These are phyloP conservation scores for Rhyzopertha dominica DNA, from an alignment of 1,140 invertebrate species.

Conservation along the genomic window DNA sequence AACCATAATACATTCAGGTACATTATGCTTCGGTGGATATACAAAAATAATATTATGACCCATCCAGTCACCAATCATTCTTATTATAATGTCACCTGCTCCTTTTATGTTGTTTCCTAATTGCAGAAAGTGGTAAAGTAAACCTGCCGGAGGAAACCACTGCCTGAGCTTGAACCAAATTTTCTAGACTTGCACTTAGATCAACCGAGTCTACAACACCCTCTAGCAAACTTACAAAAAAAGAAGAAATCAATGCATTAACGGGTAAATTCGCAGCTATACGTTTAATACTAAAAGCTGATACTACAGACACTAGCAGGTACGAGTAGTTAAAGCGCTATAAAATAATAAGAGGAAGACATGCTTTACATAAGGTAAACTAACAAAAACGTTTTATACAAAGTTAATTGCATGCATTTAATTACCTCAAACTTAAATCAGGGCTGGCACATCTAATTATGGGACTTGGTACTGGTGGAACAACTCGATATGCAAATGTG, in stretches of 20 bases:
- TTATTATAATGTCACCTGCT: slow-evolving; percentile 49
- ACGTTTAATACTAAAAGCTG: no score
- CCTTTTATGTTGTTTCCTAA: slow-evolving; percentile 55
- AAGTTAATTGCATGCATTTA: slow-evolving; percentile 12
- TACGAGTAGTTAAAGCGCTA: no score
- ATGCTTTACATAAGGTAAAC: no score
- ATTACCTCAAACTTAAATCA: slow-evolving; percentile 82
- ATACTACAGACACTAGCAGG: no score
- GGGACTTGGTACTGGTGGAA: slow-evolving; percentile 77
- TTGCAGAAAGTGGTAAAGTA: slow-evolving; percentile 47
- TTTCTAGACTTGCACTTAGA: slow-evolving; percentile 53
- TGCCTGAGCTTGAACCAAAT: slow-evolving; percentile 53
- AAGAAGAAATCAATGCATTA: slow-evolving; percentile 9
- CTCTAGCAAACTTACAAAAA: slow-evolving; percentile 27
- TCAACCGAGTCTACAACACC: slow-evolving; percentile 22
- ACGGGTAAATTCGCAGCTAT: no score
- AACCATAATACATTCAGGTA: no score
- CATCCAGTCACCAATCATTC: no score
- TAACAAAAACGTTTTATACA: no score
- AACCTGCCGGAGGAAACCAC: slow-evolving; percentile 39
- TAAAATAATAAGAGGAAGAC: no score
- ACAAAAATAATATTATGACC: no score
- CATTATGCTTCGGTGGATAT: no score
- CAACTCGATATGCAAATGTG: slow-evolving; percentile 89
- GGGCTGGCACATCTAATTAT: slow-evolving; percentile 86